Evolutionary conservation across 2,797 vertebrate genomes (phyloP), one percentile per base, ranked within the genome.

Genomic region (Lophius americanus): DNA sequence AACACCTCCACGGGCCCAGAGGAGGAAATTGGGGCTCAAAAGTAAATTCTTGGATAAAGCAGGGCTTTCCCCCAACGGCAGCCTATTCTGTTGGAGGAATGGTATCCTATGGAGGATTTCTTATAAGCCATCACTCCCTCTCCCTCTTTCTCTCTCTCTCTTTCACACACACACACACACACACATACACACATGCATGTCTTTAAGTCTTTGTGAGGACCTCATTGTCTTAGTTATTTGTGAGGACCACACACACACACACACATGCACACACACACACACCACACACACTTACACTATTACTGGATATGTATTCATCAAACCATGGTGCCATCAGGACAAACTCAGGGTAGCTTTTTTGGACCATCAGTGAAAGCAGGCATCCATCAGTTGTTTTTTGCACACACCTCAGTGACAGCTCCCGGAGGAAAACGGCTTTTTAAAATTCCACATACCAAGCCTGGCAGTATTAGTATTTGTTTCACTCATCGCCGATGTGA

Each of bases 41-140:
- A 83, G 75, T 91, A 85, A 88, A 90, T 88, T 87, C 84, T 86
- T 84, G 89, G 88, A 91, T 91, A 86, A 82, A 73, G 76, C 14
- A 51, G 65, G 13, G 61, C 79, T 77, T 87, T 89, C 23, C 75
- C 87, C 85, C 78, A 82, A 90, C 73, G 73, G 85, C 87, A 68
- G 81, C 67, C 82, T 88, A 86, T 88, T 91, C 88, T 89, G 90
- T 85, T 84, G 81, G 75, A 89, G 81, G 75, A 89, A 87, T 81
- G 81, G 36, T 84, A 92, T 88, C 90, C 87, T 64, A 39, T 74
- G 87, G 89, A 90, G 76, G 79, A 82, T 83, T 87, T 85, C 84
- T 86, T 81, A 64, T 70, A 79, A 85, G 78, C 85, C 55, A 68
- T 77, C 43, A 4, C 43, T 44, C 11, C 9, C 43, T 44, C 10